Base-by-base conservation (phyloP, 1,140 invertebrate species). In the Diabrotica virgifera region DNA sequence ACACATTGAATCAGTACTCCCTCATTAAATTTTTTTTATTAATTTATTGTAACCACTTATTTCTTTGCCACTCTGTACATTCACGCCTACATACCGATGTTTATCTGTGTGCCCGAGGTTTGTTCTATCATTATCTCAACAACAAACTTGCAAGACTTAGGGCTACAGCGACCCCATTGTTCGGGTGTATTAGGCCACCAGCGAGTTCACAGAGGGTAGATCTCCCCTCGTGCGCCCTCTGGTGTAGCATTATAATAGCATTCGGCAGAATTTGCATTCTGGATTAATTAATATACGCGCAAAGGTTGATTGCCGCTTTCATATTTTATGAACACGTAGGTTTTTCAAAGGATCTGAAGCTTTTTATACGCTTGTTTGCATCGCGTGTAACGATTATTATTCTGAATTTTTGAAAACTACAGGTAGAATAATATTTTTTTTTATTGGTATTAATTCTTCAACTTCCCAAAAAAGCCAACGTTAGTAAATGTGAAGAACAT, bases 161-260 rank as follows among this genome's bases (percentile, higher is more conserved):
- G 36, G 51, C 63, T 68, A 64, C 64, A 52, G 46, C 67, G 71
- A 72, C 72, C 71, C 62, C 71, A 72, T 74, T 71, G 73, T 52
- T 59, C 68, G 59, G 61, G 64, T 63, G 67, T 74, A 73, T 74
- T 73, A 72, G 68, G 68, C 73, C 74, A 76, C 74, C 74, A 76
- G 74, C 63, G 67, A 67, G 72, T 76, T 76, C 74, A 73, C 72
- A 74, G 68, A 69, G 72, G 69, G 70, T 72, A 52, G 58, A 59
- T 67, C 70, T 66, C 74, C 72, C 69, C 62, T 68, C 58, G 67
- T 73, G 11, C 62, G 37, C 64, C 70, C 70, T 52, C 51, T 66
- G 63, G 65, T 67, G 64, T 66, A 71, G 65, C 64, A 61, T 64
- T 70, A 73, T 70, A 73, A 73, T 73, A 71, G 70, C 68, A 68